phyloP scores from a whole-genome alignment of 2,888 invertebrate genomes.

The Dendrolimus pini region DNA sequence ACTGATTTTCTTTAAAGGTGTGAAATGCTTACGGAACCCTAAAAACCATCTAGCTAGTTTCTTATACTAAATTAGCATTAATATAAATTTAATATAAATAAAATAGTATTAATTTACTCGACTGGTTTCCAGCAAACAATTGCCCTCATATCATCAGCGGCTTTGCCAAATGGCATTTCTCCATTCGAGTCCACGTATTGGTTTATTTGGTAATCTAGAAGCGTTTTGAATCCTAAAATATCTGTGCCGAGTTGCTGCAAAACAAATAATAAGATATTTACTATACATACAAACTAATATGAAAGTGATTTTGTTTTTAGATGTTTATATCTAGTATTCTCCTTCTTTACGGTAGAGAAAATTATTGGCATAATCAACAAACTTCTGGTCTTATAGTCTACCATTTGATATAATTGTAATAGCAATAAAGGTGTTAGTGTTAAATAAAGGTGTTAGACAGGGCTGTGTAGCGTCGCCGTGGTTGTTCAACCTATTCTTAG shows the following conservation, averaged over 20 bases:
- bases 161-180: slow-evolving; percentile 83
- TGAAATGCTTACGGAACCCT: too few species aligned
- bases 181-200: slow-evolving; percentile 84
- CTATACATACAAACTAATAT: too few species aligned
- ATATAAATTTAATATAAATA: background rate
- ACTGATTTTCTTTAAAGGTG: too few species aligned
- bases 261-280: slow-evolving; percentile 3
- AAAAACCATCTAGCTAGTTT: background rate
- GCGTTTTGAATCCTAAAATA: slow-evolving; percentile 85
- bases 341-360: background rate
- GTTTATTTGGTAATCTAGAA: slow-evolving; percentile 89
- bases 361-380: background rate
- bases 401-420: too few species aligned
- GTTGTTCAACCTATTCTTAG: too few species aligned
- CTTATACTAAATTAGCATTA: background rate
- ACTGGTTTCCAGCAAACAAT: slow-evolving; percentile 86
- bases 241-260: slow-evolving; percentile 88
- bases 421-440: too few species aligned
- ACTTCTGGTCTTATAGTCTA: background rate
- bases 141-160: slow-evolving; percentile 86
- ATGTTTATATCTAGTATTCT: too few species aligned
- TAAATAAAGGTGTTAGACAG: too few species aligned
- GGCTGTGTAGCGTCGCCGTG: too few species aligned
- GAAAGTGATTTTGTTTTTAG: too few species aligned
- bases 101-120: slow-evolving; percentile 24